Base-by-base conservation (phyloP, 2,888 invertebrate species). In the Xylota segnis region DNA sequence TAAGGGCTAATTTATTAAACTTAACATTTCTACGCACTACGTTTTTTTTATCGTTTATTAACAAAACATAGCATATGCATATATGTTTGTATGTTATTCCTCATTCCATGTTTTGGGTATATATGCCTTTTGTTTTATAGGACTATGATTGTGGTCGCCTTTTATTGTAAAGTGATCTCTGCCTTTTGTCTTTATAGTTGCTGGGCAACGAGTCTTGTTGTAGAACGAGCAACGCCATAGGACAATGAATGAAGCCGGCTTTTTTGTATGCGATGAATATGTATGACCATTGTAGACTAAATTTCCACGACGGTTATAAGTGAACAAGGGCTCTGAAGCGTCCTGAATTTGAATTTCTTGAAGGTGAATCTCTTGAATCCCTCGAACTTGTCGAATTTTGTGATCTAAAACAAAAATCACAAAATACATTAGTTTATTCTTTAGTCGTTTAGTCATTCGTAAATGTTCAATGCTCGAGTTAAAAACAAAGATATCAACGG, bases 261-360 rank as follows among this genome's bases (percentile, higher is more conserved):
- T 90, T 37, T 88, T 87, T 2, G 89, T 87, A 37, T 90, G 89
- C 7, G 90, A 88, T 18, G 90, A 89, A 71, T 88, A 92, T 0
- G 89, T 88, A 75, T 90, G 88, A n/a, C 90, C 90, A 5, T 90
- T 81, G 76, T 90, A 89, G 4, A 92, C 89, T 63, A 92, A 88
- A 52, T 91, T 90, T 0, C 92, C 92, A 0, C 91, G 90, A 63
- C 88, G 90, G 56, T 91, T 92, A 76, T 92, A 92, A n/a, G 87
- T 87, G 59, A 90, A 88, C 23, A 68, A 79, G 9, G 79, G 40
- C 12, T 81, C 58, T 3, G 40, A 12, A 14, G 27, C 16, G 23
- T 83, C 50, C 32, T 71, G 43, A 4, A 56, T 29, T 9, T 45
- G 50, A 4, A 56, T 29, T 9, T 52, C 47, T 5, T 63, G 40